These are phyloP conservation scores for Microtus pennsylvanicus DNA, from an alignment of 2,113 vertebrate species.

Conservation along the genomic window DNA sequence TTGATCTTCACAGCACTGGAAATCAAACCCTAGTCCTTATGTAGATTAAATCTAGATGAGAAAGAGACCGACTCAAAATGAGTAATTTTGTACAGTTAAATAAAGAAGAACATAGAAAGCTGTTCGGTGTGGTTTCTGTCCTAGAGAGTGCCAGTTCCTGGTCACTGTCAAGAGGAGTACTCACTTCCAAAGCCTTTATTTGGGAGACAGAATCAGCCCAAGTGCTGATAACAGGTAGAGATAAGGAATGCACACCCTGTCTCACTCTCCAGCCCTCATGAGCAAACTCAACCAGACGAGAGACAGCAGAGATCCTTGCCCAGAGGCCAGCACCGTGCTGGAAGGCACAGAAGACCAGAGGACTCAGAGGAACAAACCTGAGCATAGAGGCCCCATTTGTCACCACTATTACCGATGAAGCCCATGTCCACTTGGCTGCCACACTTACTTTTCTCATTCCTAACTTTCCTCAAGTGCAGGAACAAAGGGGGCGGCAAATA, in stretches of 20 bases:
- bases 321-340: not conserved
- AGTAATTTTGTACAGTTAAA: not conserved
- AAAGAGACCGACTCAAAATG: not conserved
- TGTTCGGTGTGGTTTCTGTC: not conserved
- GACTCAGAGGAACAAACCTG: not conserved
- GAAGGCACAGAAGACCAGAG: not conserved
- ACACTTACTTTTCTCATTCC: not conserved
- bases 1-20: not conserved
- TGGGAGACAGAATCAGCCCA: not conserved
- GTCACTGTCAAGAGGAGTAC: no score
- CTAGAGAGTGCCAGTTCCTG: not conserved
- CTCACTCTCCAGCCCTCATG: not conserved
- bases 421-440: not conserved
- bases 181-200: not conserved
- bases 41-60: not conserved
- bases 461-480: not conserved
- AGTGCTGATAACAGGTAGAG: not conserved
- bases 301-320: not conserved
- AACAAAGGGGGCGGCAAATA: not conserved
- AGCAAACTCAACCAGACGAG: not conserved
- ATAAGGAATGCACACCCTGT: not conserved
- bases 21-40: not conserved
- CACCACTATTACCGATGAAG: not conserved
- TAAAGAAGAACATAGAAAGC: conserved; percentile 14
- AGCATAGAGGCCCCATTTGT: not conserved